A percentile compares a stretch with the other conserved stretches of the same genome.
These are phyloP conservation scores for Callyntrura sp. DNA, from an alignment of 2,888 invertebrate species.

Conservation along the genomic window DNA sequence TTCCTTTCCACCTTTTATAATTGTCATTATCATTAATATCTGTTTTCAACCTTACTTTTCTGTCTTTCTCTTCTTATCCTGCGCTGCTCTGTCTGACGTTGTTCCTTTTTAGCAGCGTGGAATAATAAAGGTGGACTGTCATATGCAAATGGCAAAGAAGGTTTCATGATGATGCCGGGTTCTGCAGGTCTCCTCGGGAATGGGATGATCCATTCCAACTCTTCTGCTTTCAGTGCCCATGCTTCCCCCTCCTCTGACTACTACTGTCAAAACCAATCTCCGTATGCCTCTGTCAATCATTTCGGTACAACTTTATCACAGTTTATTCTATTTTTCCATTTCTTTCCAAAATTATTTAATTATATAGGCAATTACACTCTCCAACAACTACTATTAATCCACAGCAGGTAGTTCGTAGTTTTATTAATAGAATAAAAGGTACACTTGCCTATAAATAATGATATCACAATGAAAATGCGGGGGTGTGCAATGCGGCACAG, in stretches of 20 bases:
- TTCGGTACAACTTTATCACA: slow-evolving; percentile 79
- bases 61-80: slow-evolving; percentile 49
- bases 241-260: slow-evolving; percentile 81
- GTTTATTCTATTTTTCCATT: slow-evolving; percentile 41
- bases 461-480: too few relatives aligned
- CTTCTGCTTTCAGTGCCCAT: slow-evolving; percentile 82
- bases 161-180: slow-evolving; percentile 61
- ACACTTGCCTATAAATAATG: background rate
- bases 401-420: too few relatives aligned
- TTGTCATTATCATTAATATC: slow-evolving; percentile 13
- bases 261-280: slow-evolving; percentile 82
- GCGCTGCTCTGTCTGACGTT: slow-evolving; percentile 48
- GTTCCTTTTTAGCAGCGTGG: slow-evolving; percentile 74
- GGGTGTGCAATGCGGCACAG: too few relatives aligned
- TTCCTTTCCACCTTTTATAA: background rate
- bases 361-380: background rate
- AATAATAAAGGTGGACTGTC: slow-evolving; percentile 76
- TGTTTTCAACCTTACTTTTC: slow-evolving; percentile 49
- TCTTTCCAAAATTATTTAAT: slow-evolving; percentile 38
- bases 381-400: background rate
- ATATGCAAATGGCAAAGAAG: slow-evolving; percentile 77
- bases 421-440: too few relatives aligned
- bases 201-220: slow-evolving; percentile 82
- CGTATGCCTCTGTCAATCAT: slow-evolving; percentile 83
- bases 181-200: slow-evolving; percentile 69